Conservation (phyloP, 2,797 vertebrate genomes). For the Cyprinella venusta region DNA sequence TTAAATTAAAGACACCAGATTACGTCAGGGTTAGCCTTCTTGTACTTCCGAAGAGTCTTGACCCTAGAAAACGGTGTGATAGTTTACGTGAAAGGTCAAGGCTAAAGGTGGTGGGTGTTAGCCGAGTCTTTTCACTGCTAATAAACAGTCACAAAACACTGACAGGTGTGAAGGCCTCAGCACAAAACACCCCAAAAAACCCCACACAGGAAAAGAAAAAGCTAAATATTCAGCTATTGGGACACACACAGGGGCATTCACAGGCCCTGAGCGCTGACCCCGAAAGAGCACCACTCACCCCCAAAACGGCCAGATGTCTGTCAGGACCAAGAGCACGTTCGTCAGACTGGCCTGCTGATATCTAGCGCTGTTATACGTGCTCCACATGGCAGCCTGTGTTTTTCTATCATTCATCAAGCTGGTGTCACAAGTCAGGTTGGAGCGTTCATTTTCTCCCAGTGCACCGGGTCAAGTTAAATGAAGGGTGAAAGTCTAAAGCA, state of each 20-base stretch:
- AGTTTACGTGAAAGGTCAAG: slow-evolving; percentile 22
- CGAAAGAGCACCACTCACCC: slow-evolving; percentile 44
- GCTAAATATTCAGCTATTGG: slow-evolving; percentile 69
- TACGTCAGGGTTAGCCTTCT: slow-evolving; percentile 19
- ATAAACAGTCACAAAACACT: slow-evolving; percentile 65
- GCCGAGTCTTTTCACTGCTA: slow-evolving; percentile 52
- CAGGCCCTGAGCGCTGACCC: slow-evolving; percentile 71
- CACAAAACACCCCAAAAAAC: slow-evolving; percentile 48
- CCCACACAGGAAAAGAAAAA: slow-evolving; percentile 61
- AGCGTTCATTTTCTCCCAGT: slow-evolving; percentile 75
- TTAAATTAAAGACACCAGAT: slow-evolving; percentile 18
- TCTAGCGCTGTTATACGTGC: slow-evolving; percentile 46
- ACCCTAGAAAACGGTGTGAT: slow-evolving; percentile 37
- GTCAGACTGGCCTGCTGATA: slow-evolving; percentile 30
- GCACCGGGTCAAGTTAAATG: slow-evolving; percentile 72
- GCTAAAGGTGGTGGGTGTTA: slow-evolving; percentile 50
- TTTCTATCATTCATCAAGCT: slow-evolving; percentile 82
- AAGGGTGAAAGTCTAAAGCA: slow-evolving; percentile 73
- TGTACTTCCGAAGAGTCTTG: slow-evolving; percentile 26
- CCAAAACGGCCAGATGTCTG: slow-evolving; percentile 55
- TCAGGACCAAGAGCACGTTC: slow-evolving; percentile 23
- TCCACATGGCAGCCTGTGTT: slow-evolving; percentile 71
- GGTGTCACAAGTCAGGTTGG: slow-evolving; percentile 79
- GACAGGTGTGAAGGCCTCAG: slow-evolving; percentile 75
- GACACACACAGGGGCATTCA: slow-evolving; percentile 47